These are phyloP conservation scores for Lutjanus campechanus DNA, from an alignment of 2,797 vertebrate genomes.

Conservation along the genomic window DNA sequence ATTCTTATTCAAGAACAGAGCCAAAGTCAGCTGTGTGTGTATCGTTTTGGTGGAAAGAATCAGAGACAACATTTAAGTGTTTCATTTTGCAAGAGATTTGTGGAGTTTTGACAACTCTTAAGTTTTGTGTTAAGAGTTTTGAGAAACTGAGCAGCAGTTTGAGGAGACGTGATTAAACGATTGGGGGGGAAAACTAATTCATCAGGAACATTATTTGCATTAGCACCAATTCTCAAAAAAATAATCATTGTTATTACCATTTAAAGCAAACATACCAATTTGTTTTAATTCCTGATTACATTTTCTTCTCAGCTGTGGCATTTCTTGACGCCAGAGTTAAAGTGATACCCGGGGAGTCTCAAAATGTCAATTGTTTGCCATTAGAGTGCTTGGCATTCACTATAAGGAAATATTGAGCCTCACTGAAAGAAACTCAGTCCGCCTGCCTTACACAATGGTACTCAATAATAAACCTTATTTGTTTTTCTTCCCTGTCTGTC, in stretches of 20 bases:
- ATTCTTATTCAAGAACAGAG: no score
- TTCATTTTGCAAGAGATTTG: no score
- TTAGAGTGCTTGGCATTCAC: conserved; percentile 60
- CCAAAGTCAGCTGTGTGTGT: no score
- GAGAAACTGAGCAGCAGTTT: no score
- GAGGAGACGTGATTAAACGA: no score
- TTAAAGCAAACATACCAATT: conserved; percentile 45
- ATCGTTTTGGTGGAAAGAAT: no score
- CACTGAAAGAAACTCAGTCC: conserved; percentile 36
- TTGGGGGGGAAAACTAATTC: not conserved
- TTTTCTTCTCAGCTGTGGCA: conserved; percentile 34
- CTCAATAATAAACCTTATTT: conserved; percentile 61
- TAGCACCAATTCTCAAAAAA: not conserved
- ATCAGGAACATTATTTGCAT: conserved; percentile 16
- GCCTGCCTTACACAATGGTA: conserved; percentile 39
- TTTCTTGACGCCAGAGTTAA: conserved; percentile 57
- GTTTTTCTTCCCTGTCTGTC: conserved; percentile 40
- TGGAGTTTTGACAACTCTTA: no score
- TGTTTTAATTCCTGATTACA: conserved; percentile 21
- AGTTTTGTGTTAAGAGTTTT: no score
- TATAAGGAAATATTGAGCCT: conserved; percentile 45
- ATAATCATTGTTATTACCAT: not conserved
- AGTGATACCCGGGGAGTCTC: conserved; percentile 47
- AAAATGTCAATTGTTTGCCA: conserved; percentile 76
- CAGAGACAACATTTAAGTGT: no score